Percentiles rank a stretch among this genome's conserved stretches.
These are phyloP conservation scores for Heliconius cydno DNA, from an alignment of 2,888 invertebrate genomes.

Conservation along the genomic window DNA sequence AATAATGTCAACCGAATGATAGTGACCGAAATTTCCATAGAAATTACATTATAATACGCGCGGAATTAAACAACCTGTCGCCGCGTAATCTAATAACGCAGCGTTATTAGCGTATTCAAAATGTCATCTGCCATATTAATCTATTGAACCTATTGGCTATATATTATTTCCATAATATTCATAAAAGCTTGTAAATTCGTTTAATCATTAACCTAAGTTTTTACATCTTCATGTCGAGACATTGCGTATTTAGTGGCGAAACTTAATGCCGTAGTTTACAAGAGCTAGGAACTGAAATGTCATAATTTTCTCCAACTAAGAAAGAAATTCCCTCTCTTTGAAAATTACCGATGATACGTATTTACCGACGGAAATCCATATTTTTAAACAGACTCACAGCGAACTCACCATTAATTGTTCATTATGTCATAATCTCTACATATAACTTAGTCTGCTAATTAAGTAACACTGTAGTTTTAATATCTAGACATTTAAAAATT, in stretches of 20 bases:
- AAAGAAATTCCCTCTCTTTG: neutral
- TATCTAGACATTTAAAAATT: neutral
- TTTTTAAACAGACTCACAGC: neutral
- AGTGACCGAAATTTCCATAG: neutral
- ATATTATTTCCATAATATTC: conserved; percentile 37
- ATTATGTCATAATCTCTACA: neutral
- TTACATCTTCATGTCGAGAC: neutral
- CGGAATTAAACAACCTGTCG: conserved; percentile 31
- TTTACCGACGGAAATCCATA: neutral
- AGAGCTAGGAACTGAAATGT: neutral
- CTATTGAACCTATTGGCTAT: conserved; percentile 30
- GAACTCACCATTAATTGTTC: neutral
- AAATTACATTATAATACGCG: conserved; percentile 14
- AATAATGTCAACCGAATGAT: neutral
- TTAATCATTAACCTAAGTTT: neutral
- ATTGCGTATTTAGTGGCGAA: neutral
- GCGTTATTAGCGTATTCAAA: conserved; percentile 35
- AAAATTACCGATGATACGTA: neutral
- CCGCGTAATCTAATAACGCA: neutral
- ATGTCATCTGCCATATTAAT: conserved; percentile 30
- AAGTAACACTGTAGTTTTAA: neutral
- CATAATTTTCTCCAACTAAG: neutral
- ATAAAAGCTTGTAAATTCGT: conserved; percentile 14
- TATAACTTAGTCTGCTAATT: neutral
- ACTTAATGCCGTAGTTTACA: neutral